Percentiles rank a stretch among this genome's conserved stretches.
Conservation (phyloP, 2,888 invertebrate species). For the Drosophila sordidapex region DNA sequence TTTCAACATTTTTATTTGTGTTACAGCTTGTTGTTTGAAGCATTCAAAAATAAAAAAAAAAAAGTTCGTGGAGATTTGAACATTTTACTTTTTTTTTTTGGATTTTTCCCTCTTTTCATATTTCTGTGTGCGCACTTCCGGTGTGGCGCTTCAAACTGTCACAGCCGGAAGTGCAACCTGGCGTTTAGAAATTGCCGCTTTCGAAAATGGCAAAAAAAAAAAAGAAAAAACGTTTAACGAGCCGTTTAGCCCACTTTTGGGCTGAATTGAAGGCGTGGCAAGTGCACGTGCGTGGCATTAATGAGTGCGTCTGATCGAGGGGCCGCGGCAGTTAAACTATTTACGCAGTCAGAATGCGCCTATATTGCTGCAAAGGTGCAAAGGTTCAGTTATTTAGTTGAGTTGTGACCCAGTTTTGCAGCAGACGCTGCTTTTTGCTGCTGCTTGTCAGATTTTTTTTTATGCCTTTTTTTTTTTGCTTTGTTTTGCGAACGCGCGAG, state of each 20-base stretch:
- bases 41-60: constrained; percentile 24
- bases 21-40: constrained; percentile 22
- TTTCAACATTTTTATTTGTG: constrained; percentile 17
- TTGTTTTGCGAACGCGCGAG: constrained; percentile 41
- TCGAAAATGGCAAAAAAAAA: constrained; percentile 46
- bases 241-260: constrained; percentile 71
- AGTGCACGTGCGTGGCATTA: constrained; percentile 70
- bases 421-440: constrained; percentile 17
- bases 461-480: constrained; percentile 1
- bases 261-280: constrained; percentile 31
- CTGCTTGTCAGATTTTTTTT: constrained; percentile 11
- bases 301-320: constrained; percentile 22
- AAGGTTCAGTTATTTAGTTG: constrained; percentile 62
- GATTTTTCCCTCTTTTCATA: constrained; percentile 17
- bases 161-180: constrained; percentile 78
- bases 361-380: constrained; percentile 61
- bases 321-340: constrained; percentile 13
- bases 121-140: constrained; percentile 62
- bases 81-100: constrained; percentile 1
- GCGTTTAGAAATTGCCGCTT: constrained; percentile 56
- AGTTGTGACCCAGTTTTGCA: constrained; percentile 62
- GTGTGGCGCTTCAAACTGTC: constrained; percentile 72
- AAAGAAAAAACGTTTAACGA: constrained; percentile 52
- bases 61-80: constrained; percentile 48
- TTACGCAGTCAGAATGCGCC: constrained; percentile 52